Base-by-base conservation (phyloP, 2,113 vertebrate species). In the Machaerirhynchus nigripectus region DNA sequence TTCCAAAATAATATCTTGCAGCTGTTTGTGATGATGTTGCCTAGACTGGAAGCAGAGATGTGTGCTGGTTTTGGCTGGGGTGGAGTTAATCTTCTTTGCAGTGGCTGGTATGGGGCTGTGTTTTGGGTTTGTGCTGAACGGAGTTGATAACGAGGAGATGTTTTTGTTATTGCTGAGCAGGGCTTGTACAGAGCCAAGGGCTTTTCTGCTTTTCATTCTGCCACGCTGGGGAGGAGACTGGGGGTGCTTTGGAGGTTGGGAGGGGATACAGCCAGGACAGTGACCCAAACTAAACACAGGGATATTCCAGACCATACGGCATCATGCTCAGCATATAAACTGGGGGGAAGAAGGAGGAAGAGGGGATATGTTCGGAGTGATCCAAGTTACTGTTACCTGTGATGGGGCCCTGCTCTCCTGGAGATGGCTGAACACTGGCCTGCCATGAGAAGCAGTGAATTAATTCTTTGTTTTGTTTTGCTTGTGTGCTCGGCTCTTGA, bases 171-270 rank as follows among this genome's bases (percentile, higher is more conserved):
- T 82, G 46, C 53, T 60, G 61, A 11, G 7, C 39, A 46, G 39
- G 17, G 52, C 0, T 8, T 33, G 7, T 23, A 53, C 28, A 57
- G 68, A 59, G 27, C 44, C 8, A 5, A 30, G 13, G 44, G 18
- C 13, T 56, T 35, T 63, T 63, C 30, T 31, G 9, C 6, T 17
- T 63, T 13, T 35, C 1, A 0, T 15, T 0, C 9, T n/a, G 56
- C 9, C 16, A 5, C 0, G 6, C 16, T 71, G 49, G 47, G 4
- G 20, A n/a, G 47, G 47, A 3, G 8, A 3, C 5, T 61, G 37
- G 26, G 31, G 8, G 6, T 26, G 13, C 46, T 1, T 19, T 40
- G 16, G 26, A 31, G 22, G 22, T 1, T 84, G 42, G 33, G 42
- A 68, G 23, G 21, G 6, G 50, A 30, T n/a, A 60, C 23, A 63